Evolutionary conservation across 1,140 invertebrate genomes (phyloP), one percentile per base, ranked within the genome.

Genomic region (Drosophila tropicalis): DNA sequence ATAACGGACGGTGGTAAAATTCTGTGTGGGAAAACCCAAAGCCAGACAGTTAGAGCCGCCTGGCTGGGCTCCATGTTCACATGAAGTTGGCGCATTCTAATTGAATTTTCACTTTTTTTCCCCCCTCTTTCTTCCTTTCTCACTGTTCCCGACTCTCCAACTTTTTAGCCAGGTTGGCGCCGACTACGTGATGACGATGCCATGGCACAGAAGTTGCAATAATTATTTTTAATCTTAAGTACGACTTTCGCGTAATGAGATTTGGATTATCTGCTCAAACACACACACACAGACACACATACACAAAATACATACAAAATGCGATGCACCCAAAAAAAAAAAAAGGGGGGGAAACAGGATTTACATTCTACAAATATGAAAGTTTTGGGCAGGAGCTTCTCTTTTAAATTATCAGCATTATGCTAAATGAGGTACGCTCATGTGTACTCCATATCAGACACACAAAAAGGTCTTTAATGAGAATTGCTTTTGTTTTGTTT

Each of bases 141-240:
- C n/a, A 17, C 5, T 29, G 22, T 67, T 54, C 3, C 22, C 47
- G 29, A 29, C 12, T 10, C 5, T 15, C 13, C 7, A 22, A 47
- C 12, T 58, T 47, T 47, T 47, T 47, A 19, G 22, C 44, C 41
- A 44, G 41, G 19, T 25, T 44, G 39, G 17, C 62, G 47, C 41
- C 63, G 83, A 57, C 75, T 86, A 86, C 82, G 82, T 86, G 82
- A 64, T 75, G 72, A 68, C 76, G 79, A 76, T 78, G 83, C 58
- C 83, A 62, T 67, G 84, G 76, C 79, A 76, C 82, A 86, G 81
- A 89, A 87, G 81, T 87, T 89, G 84, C 82, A 89, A 89, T 89
- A 89, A 89, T 89, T 89, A 89, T 89, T 89, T 89, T 89, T 89
- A 89, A 90, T 89, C 84, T 89, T 90, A 89, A 89, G 84, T 89